These are phyloP conservation scores for Nothocercus julius DNA, from an alignment of 2,113 vertebrate genomes.

Conservation along the genomic window DNA sequence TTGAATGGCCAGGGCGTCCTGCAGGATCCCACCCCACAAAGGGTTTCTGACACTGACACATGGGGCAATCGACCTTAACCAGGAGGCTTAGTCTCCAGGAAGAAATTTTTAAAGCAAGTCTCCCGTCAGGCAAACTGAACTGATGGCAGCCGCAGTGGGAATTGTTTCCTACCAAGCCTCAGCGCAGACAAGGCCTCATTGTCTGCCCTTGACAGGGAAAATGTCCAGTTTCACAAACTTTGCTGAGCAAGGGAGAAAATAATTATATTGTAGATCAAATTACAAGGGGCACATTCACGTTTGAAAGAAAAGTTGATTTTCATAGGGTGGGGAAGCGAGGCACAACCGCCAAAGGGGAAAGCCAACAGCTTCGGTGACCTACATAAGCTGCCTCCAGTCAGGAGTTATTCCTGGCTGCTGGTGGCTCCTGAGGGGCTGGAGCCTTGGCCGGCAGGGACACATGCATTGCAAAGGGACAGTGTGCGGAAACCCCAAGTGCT, in stretches of 20 bases:
- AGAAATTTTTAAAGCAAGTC: background rate
- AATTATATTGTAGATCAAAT: conserved; percentile 60
- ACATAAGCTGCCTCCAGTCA: background rate
- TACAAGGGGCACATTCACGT: conserved; percentile 63
- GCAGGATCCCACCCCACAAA: background rate
- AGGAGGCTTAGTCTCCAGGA: background rate
- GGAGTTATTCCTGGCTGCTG: conserved; percentile 38
- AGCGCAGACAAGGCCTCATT: conserved; percentile 60
- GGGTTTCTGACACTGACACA: background rate
- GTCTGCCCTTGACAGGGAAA: conserved; percentile 42
- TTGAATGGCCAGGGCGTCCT: background rate
- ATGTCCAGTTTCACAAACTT: conserved; percentile 61
- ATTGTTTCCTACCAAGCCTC: conserved; percentile 28
- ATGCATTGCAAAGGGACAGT: background rate
- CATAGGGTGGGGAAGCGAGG: background rate
- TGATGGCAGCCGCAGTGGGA: conserved; percentile 49
- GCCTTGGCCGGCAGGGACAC: background rate
- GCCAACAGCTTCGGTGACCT: background rate
- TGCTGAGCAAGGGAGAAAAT: conserved; percentile 72
- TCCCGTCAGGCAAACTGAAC: background rate
- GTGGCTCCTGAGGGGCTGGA: background rate
- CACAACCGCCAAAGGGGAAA: conserved; percentile 21
- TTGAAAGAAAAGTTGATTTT: conserved; percentile 48
- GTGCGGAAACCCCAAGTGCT: background rate
- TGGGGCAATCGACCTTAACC: background rate